Percentiles rank a stretch among this genome's conserved stretches.
Evolutionary conservation across 2,797 vertebrate genomes (phyloP).

Genomic region (Lophura swinhoii): DNA sequence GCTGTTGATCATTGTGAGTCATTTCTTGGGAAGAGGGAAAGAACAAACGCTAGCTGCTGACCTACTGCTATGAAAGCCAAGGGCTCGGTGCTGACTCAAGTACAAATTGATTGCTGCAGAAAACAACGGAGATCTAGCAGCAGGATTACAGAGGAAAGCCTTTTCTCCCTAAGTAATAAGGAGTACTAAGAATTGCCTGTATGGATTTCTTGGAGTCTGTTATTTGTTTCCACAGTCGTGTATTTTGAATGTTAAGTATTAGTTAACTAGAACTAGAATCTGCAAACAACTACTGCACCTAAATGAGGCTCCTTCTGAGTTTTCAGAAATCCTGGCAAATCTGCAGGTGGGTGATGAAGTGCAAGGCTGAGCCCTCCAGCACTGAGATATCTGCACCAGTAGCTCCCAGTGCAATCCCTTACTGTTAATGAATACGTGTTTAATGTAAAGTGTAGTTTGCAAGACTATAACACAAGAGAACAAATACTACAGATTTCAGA

Average conservation of each 20-base stretch:
- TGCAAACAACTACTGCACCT: neutral
- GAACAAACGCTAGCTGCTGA: constrained; percentile 8
- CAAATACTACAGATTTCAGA: neutral
- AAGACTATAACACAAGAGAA: neutral
- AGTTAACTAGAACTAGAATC: neutral
- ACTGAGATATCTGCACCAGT: neutral
- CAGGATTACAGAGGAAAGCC: neutral
- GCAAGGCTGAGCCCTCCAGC: neutral
- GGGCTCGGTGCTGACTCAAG: constrained; percentile 47
- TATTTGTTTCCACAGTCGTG: neutral
- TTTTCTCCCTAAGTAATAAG: neutral
- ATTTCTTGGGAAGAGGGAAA: constrained; percentile 26
- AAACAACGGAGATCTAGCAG: neutral
- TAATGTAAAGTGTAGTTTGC: neutral
- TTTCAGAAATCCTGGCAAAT: neutral
- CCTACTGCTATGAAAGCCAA: neutral
- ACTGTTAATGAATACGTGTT: neutral
- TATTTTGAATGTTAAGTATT: neutral
- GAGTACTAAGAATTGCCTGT: neutral
- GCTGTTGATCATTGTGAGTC: constrained; percentile 31
- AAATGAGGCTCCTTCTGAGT: neutral
- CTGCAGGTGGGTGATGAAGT: neutral
- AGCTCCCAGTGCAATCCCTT: neutral
- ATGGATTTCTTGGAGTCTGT: neutral
- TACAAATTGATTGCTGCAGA: neutral